A percentile compares a stretch with the other conserved stretches of the same genome.
These are phyloP conservation scores for Luperina testacea DNA, from an alignment of 2,888 invertebrate genomes.

Conservation along the genomic window DNA sequence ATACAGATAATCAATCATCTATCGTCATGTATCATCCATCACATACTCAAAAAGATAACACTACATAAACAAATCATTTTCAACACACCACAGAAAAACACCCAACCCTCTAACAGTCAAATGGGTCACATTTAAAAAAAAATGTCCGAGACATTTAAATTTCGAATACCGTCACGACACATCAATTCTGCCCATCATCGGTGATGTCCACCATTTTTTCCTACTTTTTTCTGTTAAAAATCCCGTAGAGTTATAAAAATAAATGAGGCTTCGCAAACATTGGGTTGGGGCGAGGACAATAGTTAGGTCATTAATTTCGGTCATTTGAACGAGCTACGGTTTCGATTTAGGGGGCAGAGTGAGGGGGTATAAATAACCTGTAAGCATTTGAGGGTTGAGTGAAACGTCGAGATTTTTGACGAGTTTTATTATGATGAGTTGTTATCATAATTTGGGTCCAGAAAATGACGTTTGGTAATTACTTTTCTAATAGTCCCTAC, in stretches of 20 bases:
- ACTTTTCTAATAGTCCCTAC: conserved; percentile 13
- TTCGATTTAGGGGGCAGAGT: conserved; percentile 77
- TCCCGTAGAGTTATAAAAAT: conserved; percentile 86
- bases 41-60: conserved; percentile 36
- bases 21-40: conserved; percentile 12
- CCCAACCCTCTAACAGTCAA: conserved; percentile 64
- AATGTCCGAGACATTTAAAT: conserved; percentile 75
- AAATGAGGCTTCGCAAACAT: conserved; percentile 86
- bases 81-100: conserved; percentile 52
- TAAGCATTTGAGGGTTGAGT: conserved; percentile 78
- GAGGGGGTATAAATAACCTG: conserved; percentile 82
- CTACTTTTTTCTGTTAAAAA: conserved; percentile 82
- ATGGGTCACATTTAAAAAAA: conserved; percentile 68
- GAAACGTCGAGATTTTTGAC: conserved; percentile 72
- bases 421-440: conserved; percentile 60
- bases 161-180: conserved; percentile 79
- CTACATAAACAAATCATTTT: conserved; percentile 52
- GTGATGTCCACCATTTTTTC: conserved; percentile 80
- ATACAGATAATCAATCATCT: conserved; percentile 3
- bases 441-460: conserved; percentile 60
- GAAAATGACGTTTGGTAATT: conserved; percentile 56
- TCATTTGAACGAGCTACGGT: conserved; percentile 84
- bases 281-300: conserved; percentile 88
- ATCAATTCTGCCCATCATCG: conserved; percentile 80
- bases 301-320: conserved; percentile 89